Evolutionary conservation across 2,797 vertebrate species (phyloP), one percentile per base, ranked within the genome.

Genomic region (Sebastes reedi): DNA sequence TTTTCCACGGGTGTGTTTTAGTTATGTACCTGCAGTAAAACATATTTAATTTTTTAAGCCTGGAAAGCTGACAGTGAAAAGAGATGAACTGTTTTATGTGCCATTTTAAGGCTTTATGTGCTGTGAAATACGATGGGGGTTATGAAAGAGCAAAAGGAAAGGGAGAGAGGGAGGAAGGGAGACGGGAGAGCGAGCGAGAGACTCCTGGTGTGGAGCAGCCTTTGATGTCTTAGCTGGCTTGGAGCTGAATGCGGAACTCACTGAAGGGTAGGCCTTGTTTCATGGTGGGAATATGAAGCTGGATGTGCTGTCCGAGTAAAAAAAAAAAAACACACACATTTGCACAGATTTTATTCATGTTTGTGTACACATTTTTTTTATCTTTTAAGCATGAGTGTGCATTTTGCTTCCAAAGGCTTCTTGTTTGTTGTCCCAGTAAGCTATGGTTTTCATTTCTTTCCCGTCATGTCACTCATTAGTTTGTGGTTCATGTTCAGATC

Each of bases 11-110:
- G 85, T 92, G 86, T 94, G 87, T 95, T 95, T 95, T 94, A 94
- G 94, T 94, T 94, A 95, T 95, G 93, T 95, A 94, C 95, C 92
- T 92, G 91, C 89, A 86, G 92, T 95, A 94, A 95, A 95, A 94
- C 94, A 93, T 93, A 94, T 95, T 95, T 93, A 95, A 95, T 95
- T 95, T 92, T 95, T 95, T 92, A 95, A 95, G 91, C 91, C 90
- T 81, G 73, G 90, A 93, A 94, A 95, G 90, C 90, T 86, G 92
- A 94, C 94, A 93, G 91, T 95, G 93, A 96, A 96, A 95, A 94
- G 95, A 95, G 94, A 96, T 96, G 95, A 95, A 93, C 94, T 96
- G 95, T 96, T 96, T 96, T 95, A 96, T 96, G 95, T 95, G 94
- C 93, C 94, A 92, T 95, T 96, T 96, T 95, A 95, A 94, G 94